Evolutionary conservation across 2,113 vertebrate genomes (phyloP), one percentile per base, ranked within the genome.

Genomic region (Marmota flaviventris): DNA sequence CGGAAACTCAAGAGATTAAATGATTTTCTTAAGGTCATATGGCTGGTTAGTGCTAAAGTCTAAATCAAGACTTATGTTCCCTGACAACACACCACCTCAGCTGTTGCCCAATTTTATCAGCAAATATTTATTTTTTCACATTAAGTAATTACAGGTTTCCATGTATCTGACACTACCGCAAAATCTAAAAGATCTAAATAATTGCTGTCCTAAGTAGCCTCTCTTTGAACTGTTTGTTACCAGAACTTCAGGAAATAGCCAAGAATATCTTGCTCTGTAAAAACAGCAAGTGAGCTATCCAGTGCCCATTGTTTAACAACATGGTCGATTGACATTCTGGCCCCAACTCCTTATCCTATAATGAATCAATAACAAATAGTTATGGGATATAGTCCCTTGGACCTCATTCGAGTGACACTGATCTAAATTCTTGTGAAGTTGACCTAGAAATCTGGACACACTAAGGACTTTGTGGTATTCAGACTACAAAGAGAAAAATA

Each of bases 71-170:
- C 13, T 20, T 2, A 4, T 17, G 22, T 58, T 27, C 67, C 85
- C 73, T 91, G 53, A 53, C 12, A 16, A 18, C 56, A 22, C 8
- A 24, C 32, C 8, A 24, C 10, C 10, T 53, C 14, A 9, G n/a
- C 18, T 78, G 22, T 39, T n/a, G 11, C 48, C 32, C 81, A 88
- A 32, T 72, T 86, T 82, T 90, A 94, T 89, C 32, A 87, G 85
- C 51, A 94, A 91, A 76, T 14, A 48, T 58, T 91, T 17, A 29
- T 37, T 87, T 96, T 56, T 85, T 70, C 77, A 90, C 20, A 69
- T 86, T 58, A 91, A 76, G 25, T 45, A 24, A 7, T 79, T 72
- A 45, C 0, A 29, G 22, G 5, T 67, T 78, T 85, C 63, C 56
- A 58, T 37, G 65, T 75, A 83, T 48, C 63, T 96, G 42, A 85